These are phyloP conservation scores for Ptychodera flava DNA, from an alignment of 35 echinoderm and acorn worm species.

Conservation along the genomic window DNA sequence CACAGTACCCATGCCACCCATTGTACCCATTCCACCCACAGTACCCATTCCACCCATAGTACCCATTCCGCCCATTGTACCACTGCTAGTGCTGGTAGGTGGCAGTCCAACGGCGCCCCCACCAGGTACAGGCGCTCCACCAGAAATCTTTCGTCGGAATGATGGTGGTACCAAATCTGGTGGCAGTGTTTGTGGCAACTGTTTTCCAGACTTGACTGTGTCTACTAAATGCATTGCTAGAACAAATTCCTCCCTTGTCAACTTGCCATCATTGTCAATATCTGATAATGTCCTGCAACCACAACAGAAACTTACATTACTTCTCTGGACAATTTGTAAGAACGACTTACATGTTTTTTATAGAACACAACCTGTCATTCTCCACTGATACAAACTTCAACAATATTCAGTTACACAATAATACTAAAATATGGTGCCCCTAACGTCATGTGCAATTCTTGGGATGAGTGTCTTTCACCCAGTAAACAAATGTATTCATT, in stretches of 20 bases:
- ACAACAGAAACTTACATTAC: no score
- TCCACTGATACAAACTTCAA: no score
- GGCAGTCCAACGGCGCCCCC: constrained; percentile 17
- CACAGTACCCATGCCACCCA: no score
- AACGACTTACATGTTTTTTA: no score
- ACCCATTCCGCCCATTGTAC: constrained; percentile 31
- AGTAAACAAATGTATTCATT: no score
- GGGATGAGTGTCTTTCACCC: no score
- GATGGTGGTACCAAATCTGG: constrained; percentile 73
- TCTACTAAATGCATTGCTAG: constrained; percentile 88
- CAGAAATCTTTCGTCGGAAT: constrained; percentile 56
- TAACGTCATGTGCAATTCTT: no score
- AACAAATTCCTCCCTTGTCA: constrained; percentile 86
- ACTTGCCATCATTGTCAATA: constrained; percentile 83
- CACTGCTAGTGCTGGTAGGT: constrained; percentile 11
- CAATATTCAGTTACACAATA: no score
- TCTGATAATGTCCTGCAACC: constrained; percentile 72
- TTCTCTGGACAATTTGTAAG: no score
- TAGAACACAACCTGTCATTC: no score
- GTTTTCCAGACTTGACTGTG: constrained; percentile 55
- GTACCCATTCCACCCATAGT: not conserved
- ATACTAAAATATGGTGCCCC: no score
- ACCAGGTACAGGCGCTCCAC: no score
- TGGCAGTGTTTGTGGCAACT: constrained; percentile 45
- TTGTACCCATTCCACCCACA: not conserved